Base-by-base conservation (phyloP, 2,888 invertebrate genomes). In the Pristionchus mayeri region DNA sequence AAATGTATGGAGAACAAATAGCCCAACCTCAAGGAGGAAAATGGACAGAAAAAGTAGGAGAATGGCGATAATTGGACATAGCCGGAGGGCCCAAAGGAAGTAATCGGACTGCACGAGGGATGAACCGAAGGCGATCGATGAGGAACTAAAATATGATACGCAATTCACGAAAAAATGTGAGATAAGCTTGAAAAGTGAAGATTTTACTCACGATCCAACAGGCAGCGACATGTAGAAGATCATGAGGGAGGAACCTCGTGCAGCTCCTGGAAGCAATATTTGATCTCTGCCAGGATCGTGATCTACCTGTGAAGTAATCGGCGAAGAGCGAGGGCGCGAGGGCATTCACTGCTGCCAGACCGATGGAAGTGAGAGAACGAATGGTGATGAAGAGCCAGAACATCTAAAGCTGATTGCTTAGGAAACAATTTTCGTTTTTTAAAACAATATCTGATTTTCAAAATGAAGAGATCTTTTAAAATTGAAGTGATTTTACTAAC, bases 281-380 rank as follows among this genome's bases (percentile, higher is more conserved):
- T 21, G n/a, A n/a, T 3, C 54, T 6, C 3, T 54, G 3, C 18
- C 24, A 3, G 0, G 54, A 7, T 18, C n/a, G n/a, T 9, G 6
- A 27, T 4, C 52, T 21, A 81, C 81, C 81, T 24, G 57, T 60
- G 81, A 81, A 81, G 21, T 81, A 81, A 60, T 81, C 81, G 21
- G 81, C 81, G 81, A 60, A 81, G 21, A 81, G n/a, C 7, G 60
- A 57, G 0, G 81, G 81, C 37, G 81, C 13, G 0, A 81, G 60
- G 6, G 81, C 81, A 21, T 6, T 40, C 0, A 81, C 44, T 60
- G 81, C 21, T 13, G 81, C 9, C 0, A 57, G 57, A 1, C 81
- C 60, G 18, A 81, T 44, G 24, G 81, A 57, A 21, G 81, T 57
- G 9, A 81, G 27, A 0, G 81, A 81, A 16, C 81, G 81, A 60